A percentile compares a stretch with the other conserved stretches of the same genome.
phyloP scores from a whole-genome alignment of 2,797 vertebrate species.

The Pogoniulus pusillus region DNA sequence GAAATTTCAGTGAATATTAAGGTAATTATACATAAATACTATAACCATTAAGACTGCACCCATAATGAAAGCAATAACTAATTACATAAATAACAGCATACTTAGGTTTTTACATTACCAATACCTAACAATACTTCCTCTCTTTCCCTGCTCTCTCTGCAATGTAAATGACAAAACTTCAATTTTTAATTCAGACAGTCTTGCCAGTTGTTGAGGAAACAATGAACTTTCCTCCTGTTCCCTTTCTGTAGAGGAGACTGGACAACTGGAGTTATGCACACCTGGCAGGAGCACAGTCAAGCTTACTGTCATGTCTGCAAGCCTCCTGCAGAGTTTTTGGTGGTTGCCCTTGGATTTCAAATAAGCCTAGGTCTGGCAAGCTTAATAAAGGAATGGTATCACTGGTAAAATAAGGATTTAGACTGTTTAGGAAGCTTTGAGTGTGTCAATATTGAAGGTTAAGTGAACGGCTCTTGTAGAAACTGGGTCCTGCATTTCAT shows the following conservation, averaged over 20 bases:
- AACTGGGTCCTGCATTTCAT: background rate
- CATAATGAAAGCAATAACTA: slow-evolving; percentile 91
- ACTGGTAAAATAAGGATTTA: background rate
- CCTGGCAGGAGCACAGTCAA: slow-evolving; percentile 8
- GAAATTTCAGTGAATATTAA: slow-evolving; percentile 92
- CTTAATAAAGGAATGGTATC: background rate
- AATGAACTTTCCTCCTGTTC: slow-evolving; percentile 72
- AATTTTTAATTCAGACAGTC: slow-evolving; percentile 78
- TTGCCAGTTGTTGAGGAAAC: slow-evolving; percentile 75
- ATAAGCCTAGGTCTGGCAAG: background rate
- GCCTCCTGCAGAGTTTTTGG: background rate
- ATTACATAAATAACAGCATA: slow-evolving; percentile 91
- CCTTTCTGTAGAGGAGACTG: slow-evolving; percentile 56
- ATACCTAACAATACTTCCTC: slow-evolving; percentile 86
- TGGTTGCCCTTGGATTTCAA: background rate
- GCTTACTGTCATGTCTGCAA: background rate
- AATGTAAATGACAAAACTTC: slow-evolving; percentile 81
- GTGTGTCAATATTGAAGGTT: background rate
- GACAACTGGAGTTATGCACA: slow-evolving; percentile 11
- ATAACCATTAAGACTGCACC: slow-evolving; percentile 88
- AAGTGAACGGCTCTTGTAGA: background rate
- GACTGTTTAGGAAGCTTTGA: background rate
- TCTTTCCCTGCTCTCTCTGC: slow-evolving; percentile 70
- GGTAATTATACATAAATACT: slow-evolving; percentile 92
- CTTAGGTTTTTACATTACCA: slow-evolving; percentile 87